These are phyloP conservation scores for Pantherophis alleghaniensis DNA, from an alignment of 2,797 vertebrate species.

Conservation along the genomic window DNA sequence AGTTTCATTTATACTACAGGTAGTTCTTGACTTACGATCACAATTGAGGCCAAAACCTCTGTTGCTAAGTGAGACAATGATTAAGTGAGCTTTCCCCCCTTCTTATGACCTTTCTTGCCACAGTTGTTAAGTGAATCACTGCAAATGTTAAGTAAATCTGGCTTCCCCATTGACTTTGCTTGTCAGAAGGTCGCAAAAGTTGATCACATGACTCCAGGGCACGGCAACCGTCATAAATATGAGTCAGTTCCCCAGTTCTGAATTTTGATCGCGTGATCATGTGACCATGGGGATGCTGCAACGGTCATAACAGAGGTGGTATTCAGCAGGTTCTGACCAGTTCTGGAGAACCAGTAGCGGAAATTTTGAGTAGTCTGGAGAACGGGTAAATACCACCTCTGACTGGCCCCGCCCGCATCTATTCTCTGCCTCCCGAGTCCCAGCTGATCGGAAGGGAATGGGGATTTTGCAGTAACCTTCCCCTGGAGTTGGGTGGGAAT, in stretches of 20 bases:
- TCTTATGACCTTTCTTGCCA: not conserved
- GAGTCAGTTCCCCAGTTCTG: not conserved
- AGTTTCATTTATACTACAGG: not conserved
- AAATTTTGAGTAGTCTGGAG: too few species aligned
- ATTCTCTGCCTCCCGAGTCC: too few species aligned
- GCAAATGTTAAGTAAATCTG: not conserved
- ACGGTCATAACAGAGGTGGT: not conserved
- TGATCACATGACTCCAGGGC: not conserved
- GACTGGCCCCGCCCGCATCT: too few species aligned
- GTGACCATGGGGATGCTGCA: not conserved
- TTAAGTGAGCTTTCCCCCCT: too few species aligned
- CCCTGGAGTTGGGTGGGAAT: too few species aligned
- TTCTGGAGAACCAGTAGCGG: too few species aligned
- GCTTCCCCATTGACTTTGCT: not conserved
- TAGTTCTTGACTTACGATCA: not conserved
- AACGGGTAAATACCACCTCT: too few species aligned
- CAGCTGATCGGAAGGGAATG: too few species aligned
- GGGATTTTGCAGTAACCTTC: too few species aligned
- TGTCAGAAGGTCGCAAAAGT: not conserved
- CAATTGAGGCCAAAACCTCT: not conserved
- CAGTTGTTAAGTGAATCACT: too few species aligned
- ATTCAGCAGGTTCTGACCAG: too few species aligned
- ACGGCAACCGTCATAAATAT: not conserved
- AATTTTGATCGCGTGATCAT: not conserved
- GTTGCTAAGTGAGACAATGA: not conserved